phyloP scores from a whole-genome alignment of 1,140 invertebrate genomes.

The Panagrolaimus sp. region DNA sequence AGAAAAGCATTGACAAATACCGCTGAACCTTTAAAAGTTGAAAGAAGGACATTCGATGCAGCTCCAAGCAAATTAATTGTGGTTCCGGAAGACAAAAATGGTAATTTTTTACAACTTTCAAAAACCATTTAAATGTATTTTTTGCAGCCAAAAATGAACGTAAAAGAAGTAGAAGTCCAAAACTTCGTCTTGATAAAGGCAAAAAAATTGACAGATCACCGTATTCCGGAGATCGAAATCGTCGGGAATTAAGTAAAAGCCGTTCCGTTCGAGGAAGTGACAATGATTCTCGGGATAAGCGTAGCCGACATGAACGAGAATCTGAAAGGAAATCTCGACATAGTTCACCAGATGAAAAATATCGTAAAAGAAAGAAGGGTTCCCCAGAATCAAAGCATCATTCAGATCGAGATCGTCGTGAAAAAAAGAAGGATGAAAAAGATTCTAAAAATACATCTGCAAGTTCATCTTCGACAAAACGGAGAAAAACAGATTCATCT shows the following conservation, averaged over 20 bases:
- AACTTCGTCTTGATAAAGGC: no score
- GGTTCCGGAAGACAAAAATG: no score
- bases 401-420: slow-evolving; percentile 1
- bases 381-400: not conserved
- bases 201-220: no score
- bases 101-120: no score
- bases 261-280: not conserved
- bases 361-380: not conserved
- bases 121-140: no score
- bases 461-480: not conserved
- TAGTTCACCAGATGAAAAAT: not conserved
- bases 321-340: not conserved
- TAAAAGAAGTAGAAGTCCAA: no score
- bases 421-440: not conserved
- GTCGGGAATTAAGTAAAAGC: not conserved
- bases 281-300: not conserved
- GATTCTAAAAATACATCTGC: not conserved
- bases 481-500: not conserved
- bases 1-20: no score
- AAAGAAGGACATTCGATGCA: no score
- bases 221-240: not conserved
- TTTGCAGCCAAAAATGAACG: no score
- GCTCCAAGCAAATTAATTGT: no score
- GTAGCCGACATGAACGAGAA: not conserved
- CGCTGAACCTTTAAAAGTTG: no score